Evolutionary conservation across 2,113 vertebrate genomes (phyloP).

Genomic region (Nothocercus nigrocapillus): DNA sequence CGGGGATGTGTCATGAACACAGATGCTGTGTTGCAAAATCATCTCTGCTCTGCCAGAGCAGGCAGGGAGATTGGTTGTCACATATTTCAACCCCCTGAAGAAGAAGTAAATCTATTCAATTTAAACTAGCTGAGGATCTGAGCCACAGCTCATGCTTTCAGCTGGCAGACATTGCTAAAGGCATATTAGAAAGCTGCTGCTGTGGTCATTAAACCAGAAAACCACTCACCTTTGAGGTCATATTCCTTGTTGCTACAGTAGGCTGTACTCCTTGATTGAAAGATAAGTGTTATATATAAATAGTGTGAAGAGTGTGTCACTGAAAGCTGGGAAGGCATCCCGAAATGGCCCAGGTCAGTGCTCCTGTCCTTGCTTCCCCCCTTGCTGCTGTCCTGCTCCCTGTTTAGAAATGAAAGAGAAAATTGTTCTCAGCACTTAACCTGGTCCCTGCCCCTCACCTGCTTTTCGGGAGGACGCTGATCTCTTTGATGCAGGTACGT

Average conservation of each 20-base stretch:
- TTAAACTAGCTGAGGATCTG: not conserved
- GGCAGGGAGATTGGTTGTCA: not conserved
- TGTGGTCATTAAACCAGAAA: not conserved
- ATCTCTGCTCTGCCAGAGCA: not conserved
- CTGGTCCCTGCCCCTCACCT: not conserved
- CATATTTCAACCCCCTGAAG: not conserved
- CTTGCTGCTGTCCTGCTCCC: not conserved
- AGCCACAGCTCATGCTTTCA: not conserved
- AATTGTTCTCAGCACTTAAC: not conserved
- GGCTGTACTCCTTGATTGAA: not conserved
- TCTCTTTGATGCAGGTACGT: not conserved
- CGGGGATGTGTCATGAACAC: not conserved
- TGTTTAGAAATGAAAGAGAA: not conserved
- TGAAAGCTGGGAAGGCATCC: not conserved
- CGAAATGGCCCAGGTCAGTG: not conserved
- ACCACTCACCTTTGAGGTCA: rapidly evolving
- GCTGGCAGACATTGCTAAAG: not conserved
- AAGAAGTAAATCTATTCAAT: not conserved
- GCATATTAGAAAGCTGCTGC: not conserved
- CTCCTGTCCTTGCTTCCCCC: not conserved
- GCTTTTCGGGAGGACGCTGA: not conserved
- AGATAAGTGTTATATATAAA: not conserved
- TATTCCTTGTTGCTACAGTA: not conserved
- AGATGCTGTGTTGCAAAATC: not conserved
- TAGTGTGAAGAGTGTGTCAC: not conserved